Evolutionary conservation across 2,113 vertebrate species (phyloP).

Genomic region (Arenaria interpres): DNA sequence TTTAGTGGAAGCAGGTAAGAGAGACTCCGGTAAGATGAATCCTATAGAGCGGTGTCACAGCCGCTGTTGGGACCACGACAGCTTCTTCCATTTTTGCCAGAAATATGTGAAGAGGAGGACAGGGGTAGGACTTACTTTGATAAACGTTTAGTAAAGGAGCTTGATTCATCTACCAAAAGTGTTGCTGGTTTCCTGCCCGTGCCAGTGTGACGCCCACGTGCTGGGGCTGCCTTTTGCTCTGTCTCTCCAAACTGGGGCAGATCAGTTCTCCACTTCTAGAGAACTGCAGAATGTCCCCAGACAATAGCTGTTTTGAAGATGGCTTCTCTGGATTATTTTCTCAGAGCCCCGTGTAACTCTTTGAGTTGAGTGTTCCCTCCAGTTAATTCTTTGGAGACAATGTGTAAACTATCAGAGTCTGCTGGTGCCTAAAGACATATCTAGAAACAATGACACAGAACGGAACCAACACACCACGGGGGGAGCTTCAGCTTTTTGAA

Average conservation of each 20-base stretch:
- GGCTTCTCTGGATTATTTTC: background rate
- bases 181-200: background rate
- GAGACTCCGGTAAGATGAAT: background rate
- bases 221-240: background rate
- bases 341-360: background rate
- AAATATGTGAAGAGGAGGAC: background rate
- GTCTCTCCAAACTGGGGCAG: background rate
- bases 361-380: background rate
- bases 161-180: background rate
- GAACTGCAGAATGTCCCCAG: background rate
- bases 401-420: background rate
- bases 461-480: background rate
- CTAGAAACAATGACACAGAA: slow-evolving; percentile 32
- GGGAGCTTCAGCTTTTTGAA: background rate
- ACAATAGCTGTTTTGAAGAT: background rate
- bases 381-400: slow-evolving; percentile 6
- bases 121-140: background rate
- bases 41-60: background rate
- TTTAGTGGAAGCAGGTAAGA: background rate
- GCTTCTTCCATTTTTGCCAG: background rate
- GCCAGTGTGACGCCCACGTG: background rate
- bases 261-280: background rate
- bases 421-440: background rate
- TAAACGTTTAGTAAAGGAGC: background rate
- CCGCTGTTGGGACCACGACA: background rate